Base-by-base conservation (phyloP, 1,140 invertebrate species). In the Linepithema humile region DNA sequence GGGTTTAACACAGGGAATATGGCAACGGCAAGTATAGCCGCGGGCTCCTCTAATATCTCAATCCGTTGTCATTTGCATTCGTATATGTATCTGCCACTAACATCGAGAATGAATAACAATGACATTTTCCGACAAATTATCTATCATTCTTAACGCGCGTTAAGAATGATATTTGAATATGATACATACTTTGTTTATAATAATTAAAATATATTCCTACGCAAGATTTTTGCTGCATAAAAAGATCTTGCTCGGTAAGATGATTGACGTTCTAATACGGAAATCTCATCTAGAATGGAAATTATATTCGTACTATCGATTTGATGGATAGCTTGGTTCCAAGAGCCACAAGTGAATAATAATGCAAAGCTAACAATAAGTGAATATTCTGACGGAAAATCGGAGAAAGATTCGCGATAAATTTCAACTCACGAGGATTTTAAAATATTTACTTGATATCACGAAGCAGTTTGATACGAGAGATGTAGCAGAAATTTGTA, bases 1-100 rank as follows among this genome's bases (percentile, higher is more conserved):
- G 55, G 74, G 65, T 43, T 60, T 86, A 84, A 78, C 83, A 64
- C 50, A 50, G 55, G 43, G 67, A 75, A 59, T 57, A 67, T 65
- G 57, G 26, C 48, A 40, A 60, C 10, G 32, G 69, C 32, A 43
- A 67, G 45, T 50, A 62, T 48, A 86, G 40, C 53, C 17, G 35
- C 70, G 4, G 53, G 38, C 45, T 50, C 23, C 32, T 38, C 29
- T 60, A 74, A 82, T 80, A 69, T 80, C 70, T 88, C 82, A 83
- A 87, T 62, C 43, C 59, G 6, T 57, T 12, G 38, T 73, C 45
- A 20, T 35, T 57, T 50, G 69, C 53, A 40, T 64, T 82, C 48
- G 23, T 6, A 29, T 29, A 53, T 17, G 15, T 29, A 45, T 20
- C 26, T 20, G 43, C 65, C 15, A 23, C 32, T n/a, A n/a, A n/a